Evolutionary conservation across 2,888 invertebrate species (phyloP).

Genomic region (Mythimna impura): DNA sequence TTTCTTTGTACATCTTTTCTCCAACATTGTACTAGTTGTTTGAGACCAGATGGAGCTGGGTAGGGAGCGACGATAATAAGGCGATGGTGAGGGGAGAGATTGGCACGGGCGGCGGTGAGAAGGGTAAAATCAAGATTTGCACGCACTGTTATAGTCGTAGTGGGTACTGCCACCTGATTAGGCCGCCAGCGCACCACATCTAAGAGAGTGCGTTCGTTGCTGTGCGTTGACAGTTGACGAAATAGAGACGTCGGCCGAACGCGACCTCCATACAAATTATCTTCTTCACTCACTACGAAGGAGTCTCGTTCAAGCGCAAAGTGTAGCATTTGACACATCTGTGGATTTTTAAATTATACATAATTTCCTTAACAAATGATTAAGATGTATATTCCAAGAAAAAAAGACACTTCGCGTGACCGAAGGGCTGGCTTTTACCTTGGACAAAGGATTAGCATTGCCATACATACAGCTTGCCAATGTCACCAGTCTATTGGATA

Average conservation of each 20-base stretch:
- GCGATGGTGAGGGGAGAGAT: slow-evolving; percentile 34
- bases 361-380: not conserved
- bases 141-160: slow-evolving; percentile 54
- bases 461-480: too few relatives aligned
- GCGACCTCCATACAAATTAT: slow-evolving; percentile 28
- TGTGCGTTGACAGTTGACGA: slow-evolving; percentile 43
- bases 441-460: too few relatives aligned
- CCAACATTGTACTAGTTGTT: slow-evolving; percentile 68
- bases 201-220: slow-evolving; percentile 19
- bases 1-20: slow-evolving; percentile 67
- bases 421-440: too few relatives aligned
- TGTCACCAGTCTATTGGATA: too few relatives aligned
- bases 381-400: too few relatives aligned
- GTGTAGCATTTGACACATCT: slow-evolving; percentile 50
- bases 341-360: not conserved
- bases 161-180: slow-evolving; percentile 13
- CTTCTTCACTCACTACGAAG: slow-evolving; percentile 58
- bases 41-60: slow-evolving; percentile 48
- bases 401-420: too few relatives aligned
- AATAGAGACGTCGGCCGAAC: slow-evolving; percentile 44
- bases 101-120: slow-evolving; percentile 33
- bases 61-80: slow-evolving; percentile 50
- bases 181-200: slow-evolving; percentile 59
- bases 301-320: slow-evolving; percentile 39
- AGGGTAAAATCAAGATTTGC: slow-evolving; percentile 32